Base-by-base conservation (phyloP, 2,888 invertebrate genomes). In the Gari tellinella region DNA sequence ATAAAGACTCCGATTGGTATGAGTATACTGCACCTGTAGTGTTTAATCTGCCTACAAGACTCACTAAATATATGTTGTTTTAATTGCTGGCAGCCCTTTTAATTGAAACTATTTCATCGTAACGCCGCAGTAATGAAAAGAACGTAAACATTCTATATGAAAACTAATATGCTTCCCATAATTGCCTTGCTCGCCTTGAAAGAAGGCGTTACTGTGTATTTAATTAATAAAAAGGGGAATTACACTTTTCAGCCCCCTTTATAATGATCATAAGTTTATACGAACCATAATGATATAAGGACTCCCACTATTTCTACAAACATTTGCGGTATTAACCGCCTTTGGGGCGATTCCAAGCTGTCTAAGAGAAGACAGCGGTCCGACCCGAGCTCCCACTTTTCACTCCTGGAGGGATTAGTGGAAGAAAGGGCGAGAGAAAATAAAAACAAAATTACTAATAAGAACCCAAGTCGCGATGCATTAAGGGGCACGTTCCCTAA, bases 201-300 rank as follows among this genome's bases (percentile, higher is more conserved):
- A 58, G 70, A 65, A 70, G 78, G 78, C 78, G 78, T 78, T 73
- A 43, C 74, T 45, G 55, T 70, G 70, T 74, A 72, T 67, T 78
- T 78, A 78, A 78, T 73, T 74, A 78, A 78, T 78, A 78, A 68
- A 73, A 66, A 66, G 66, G 72, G 67, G 78, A 73, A 78, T 73
- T 78, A 70, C 78, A 53, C 67, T 61, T 65, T 62, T 72, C 77
- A 53, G 73, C 77, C 77, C 77, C 68, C 58, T 78, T 69, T 72
- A 69, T 75, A 69, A 62, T 57, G 65, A 62, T 62, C 69, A 37
- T 56, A 65, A 56, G 56, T 61, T 65, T 66, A 62, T 65, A 69
- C 55, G 45, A 60, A 48, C 41, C 51, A 17, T 64, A 61, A 61
- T 64, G 61, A 48, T 23, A 14, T 15, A 21, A 38, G 68, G 53